Evolutionary conservation across 2,113 vertebrate genomes (phyloP), one percentile per base, ranked within the genome.

Genomic region (Brachirus orientalis): DNA sequence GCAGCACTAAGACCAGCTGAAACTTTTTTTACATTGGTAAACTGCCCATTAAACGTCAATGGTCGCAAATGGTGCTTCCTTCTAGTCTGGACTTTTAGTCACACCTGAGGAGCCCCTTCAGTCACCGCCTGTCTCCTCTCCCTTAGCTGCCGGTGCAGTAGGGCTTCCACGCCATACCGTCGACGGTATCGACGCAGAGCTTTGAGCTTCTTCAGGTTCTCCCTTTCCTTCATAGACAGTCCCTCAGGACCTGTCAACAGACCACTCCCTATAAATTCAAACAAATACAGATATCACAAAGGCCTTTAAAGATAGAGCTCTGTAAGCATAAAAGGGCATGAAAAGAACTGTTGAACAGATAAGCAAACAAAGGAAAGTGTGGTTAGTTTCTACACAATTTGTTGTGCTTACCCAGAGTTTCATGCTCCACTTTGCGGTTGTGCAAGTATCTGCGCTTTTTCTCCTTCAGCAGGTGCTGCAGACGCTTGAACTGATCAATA

Each of bases 401-500:
- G 13, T 22, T 1, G 0, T 0, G 3, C 41, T 86, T 76, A 94
- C 97, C 96, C 48, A 97, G 75, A 59, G 94, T 92, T 57, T 99
- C 96, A 0, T 98, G 96, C 65, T 99, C 97, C 63, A 89, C 89
- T 86, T 95, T 97, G 41, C 96, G 92, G 81, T 89, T 95, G 86
- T 99, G 98, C 77, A 99, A 90, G 75, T 95, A 99, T 0, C 93
- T 86, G 0, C 97, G 93, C 17, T 97, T 98, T 81, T 98, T 98
- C 90, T 99, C 98, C 83, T 98, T 98, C 14, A 99, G 93, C 4
- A 99, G 89, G 84, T 99, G 96, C 88, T 99, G 98, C 47, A 99
- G 94, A 0, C 97, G 89, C 70, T 99, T 99, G 93, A 99, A 99
- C 88, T 99, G 98, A 85, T 99, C 98, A 0, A 99, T 99, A 84